Percentiles rank a stretch among this genome's conserved stretches.
Conservation (phyloP, 2,888 invertebrate genomes). For the Prostheceraeus crozeri region DNA sequence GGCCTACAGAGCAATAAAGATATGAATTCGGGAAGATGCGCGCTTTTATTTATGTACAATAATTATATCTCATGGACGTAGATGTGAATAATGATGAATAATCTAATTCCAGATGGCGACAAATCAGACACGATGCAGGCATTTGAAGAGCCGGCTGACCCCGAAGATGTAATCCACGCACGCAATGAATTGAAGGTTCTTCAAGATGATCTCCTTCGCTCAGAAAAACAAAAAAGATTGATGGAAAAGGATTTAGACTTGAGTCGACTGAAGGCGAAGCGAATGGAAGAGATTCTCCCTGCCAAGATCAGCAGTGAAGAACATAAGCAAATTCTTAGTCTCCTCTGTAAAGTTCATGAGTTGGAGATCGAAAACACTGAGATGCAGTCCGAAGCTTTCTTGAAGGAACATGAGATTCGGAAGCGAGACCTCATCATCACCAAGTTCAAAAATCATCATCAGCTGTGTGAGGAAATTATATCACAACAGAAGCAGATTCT, state of each 20-base stretch:
- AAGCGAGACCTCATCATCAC: slow-evolving; percentile 74
- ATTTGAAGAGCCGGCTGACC: not conserved
- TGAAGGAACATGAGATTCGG: slow-evolving; percentile 75
- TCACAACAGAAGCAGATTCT: slow-evolving; percentile 75
- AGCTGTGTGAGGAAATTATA: slow-evolving; percentile 82
- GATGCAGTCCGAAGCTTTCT: slow-evolving; percentile 74
- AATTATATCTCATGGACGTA: too few species aligned
- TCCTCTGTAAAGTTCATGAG: slow-evolving; percentile 83
- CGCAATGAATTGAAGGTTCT: slow-evolving; percentile 76
- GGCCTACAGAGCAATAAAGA: too few species aligned
- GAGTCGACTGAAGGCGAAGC: slow-evolving; percentile 69
- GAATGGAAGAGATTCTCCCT: slow-evolving; percentile 78
- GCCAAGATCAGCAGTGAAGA: slow-evolving; percentile 76
- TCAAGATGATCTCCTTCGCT: slow-evolving; percentile 74
- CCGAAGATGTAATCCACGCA: slow-evolving; percentile 69
- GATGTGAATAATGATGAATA: too few species aligned
- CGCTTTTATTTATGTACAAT: too few species aligned
- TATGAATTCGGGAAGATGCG: too few species aligned
- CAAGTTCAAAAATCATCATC: slow-evolving; percentile 72
- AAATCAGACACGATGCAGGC: not conserved
- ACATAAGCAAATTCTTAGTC: slow-evolving; percentile 75
- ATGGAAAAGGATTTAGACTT: slow-evolving; percentile 74
- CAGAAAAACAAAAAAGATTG: slow-evolving; percentile 67
- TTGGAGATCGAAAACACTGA: slow-evolving; percentile 79
- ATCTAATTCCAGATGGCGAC: not conserved